These are phyloP conservation scores for Trilocha varians DNA, from an alignment of 2,888 invertebrate species.

Conservation along the genomic window DNA sequence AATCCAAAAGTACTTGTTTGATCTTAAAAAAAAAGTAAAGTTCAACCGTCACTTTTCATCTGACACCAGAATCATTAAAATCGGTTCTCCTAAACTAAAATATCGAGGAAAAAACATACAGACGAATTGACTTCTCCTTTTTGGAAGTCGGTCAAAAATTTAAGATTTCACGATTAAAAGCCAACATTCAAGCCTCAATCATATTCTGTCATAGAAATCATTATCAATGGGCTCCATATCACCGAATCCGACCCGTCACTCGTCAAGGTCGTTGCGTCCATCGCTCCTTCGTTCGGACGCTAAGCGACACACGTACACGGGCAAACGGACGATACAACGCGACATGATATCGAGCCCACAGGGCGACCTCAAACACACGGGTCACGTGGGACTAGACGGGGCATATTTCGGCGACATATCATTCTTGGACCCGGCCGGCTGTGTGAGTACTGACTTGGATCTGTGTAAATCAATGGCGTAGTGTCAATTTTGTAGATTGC, in stretches of 20 bases:
- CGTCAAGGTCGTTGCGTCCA: conserved; percentile 43
- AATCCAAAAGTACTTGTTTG: too few relatives aligned
- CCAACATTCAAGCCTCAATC: too few relatives aligned
- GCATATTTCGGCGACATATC: conserved; percentile 96
- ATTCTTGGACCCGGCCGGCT: conserved; percentile 62
- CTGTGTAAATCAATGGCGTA: not conserved
- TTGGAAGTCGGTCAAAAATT: too few relatives aligned
- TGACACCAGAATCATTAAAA: too few relatives aligned
- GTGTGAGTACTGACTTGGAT: conserved; percentile 37
- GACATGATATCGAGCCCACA: conserved; percentile 98
- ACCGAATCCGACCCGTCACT: conserved; percentile 43
- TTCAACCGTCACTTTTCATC: too few relatives aligned
- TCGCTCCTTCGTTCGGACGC: conserved; percentile 67
- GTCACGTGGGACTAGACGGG: conserved; percentile 96
- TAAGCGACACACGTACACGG: conserved; percentile 61
- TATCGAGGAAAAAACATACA: too few relatives aligned
- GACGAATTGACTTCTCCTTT: too few relatives aligned
- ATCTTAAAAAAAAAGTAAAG: too few relatives aligned
- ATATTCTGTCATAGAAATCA: conserved; percentile 24
- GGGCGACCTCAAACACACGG: conserved; percentile 96
- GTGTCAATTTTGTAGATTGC: too few relatives aligned
- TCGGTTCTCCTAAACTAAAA: too few relatives aligned
- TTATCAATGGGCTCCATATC: conserved; percentile 34
- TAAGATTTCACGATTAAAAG: too few relatives aligned
- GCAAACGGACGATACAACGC: conserved; percentile 81